Conservation (phyloP, 1,140 invertebrate genomes). For the Calephelis virginiensis region DNA sequence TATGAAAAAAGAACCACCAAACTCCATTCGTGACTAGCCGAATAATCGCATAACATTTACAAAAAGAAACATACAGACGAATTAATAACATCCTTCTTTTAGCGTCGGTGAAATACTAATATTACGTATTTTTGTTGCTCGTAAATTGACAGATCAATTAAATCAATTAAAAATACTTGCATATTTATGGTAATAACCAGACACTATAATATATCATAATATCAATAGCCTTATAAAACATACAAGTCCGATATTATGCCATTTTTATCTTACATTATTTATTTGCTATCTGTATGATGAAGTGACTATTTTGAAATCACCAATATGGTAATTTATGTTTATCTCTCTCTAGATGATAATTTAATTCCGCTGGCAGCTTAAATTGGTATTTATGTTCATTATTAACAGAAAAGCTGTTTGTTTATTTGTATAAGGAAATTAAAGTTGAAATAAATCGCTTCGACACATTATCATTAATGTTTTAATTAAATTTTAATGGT, state of each 20-base stretch:
- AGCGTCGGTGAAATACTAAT: no score
- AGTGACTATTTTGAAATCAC: conserved; percentile 20
- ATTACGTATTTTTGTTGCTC: no score
- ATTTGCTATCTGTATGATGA: conserved; percentile 12
- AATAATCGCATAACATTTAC: no score
- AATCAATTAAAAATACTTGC: no score
- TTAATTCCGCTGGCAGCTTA: conserved; percentile 21
- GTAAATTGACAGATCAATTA: no score
- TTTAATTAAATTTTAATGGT: conserved; percentile 21
- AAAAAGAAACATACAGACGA: no score
- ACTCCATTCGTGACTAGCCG: no score
- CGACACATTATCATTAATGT: conserved; percentile 21
- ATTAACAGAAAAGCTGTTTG: conserved; percentile 24
- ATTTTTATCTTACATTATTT: not conserved
- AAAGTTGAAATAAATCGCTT: conserved; percentile 21
- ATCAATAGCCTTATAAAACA: not conserved
- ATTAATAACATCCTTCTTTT: no score
- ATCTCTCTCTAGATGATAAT: conserved; percentile 23
- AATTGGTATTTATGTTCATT: conserved; percentile 27
- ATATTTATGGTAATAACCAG: no score
- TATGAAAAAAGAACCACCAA: no score
- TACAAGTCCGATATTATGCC: not conserved
- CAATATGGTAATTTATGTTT: conserved; percentile 24
- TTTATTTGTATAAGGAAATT: conserved; percentile 26
- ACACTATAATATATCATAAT: no score